phyloP scores from a whole-genome alignment of 1,140 invertebrate species.

The Lucilia cuprina region DNA sequence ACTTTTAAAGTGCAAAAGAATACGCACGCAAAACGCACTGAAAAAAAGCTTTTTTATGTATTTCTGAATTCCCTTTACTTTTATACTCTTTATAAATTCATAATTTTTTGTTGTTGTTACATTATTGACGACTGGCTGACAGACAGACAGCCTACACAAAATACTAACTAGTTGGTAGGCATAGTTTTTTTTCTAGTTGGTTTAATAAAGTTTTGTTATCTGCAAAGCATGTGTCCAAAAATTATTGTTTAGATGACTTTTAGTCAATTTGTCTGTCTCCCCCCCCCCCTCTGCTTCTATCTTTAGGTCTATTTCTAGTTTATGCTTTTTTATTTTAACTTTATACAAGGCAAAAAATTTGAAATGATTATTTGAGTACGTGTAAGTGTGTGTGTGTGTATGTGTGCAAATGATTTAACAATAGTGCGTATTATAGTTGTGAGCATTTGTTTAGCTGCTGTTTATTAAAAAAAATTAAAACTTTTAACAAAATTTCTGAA shows the following conservation, averaged over 20 bases:
- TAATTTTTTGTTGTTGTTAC: not conserved
- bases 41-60: not conserved
- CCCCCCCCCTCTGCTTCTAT: not conserved
- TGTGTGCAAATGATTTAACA: too few species aligned
- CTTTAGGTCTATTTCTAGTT: not conserved
- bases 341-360: not conserved
- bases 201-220: not conserved
- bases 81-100: too few species aligned
- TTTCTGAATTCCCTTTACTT: not conserved
- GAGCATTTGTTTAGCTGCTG: too few species aligned
- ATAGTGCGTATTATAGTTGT: too few species aligned
- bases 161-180: not conserved
- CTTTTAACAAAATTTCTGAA: too few species aligned
- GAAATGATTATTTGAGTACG: not conserved
- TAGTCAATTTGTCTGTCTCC: not conserved
- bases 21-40: conserved; percentile 13
- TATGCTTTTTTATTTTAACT: too few species aligned
- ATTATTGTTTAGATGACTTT: not conserved
- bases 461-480: too few species aligned
- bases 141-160: not conserved
- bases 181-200: not conserved
- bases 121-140: not conserved
- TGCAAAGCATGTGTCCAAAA: not conserved
- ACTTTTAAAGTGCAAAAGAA: not conserved
- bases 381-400: not conserved